Percentiles rank a stretch among this genome's conserved stretches.
Evolutionary conservation across 2,888 invertebrate species (phyloP).

Genomic region (Augiades crinisus): DNA sequence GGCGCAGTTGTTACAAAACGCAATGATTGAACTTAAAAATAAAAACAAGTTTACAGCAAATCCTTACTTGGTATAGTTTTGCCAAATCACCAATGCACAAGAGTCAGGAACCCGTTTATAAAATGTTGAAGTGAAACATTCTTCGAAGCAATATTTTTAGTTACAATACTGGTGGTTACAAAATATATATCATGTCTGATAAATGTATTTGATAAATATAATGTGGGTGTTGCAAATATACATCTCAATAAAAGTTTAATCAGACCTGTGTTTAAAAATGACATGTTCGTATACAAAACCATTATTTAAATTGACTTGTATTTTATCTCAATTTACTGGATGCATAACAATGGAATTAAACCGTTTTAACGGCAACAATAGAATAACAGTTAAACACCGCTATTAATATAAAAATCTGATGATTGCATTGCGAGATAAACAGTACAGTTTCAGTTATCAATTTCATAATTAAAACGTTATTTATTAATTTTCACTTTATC

Average conservation of each 20-base stretch:
- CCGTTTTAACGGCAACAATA: slow-evolving; percentile 7
- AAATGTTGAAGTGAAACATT: too few species aligned
- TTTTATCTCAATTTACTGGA: not conserved
- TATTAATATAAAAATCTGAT: slow-evolving; percentile 11
- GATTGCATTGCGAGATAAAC: slow-evolving; percentile 6
- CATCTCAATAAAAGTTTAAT: not conserved
- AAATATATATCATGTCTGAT: too few species aligned
- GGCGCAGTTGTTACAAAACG: too few species aligned
- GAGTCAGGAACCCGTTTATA: too few species aligned
- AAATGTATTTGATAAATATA: too few species aligned
- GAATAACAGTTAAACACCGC: not conserved
- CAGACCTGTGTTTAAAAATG: not conserved
- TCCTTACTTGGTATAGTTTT: too few species aligned
- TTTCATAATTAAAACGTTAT: slow-evolving; percentile 41
- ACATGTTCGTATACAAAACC: not conserved
- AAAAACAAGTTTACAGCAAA: too few species aligned
- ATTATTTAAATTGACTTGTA: not conserved
- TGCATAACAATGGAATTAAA: slow-evolving; percentile 8
- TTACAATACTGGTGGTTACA: too few species aligned
- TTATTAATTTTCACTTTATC: slow-evolving; percentile 55
- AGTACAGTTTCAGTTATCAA: slow-evolving; percentile 8
- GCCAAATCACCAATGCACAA: too few species aligned
- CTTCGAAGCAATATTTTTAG: too few species aligned
- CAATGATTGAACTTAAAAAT: too few species aligned
- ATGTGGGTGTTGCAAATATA: not conserved